A percentile compares a stretch with the other conserved stretches of the same genome.
phyloP scores from a whole-genome alignment of 1,140 invertebrate species.

The Bombus sibiricus region DNA sequence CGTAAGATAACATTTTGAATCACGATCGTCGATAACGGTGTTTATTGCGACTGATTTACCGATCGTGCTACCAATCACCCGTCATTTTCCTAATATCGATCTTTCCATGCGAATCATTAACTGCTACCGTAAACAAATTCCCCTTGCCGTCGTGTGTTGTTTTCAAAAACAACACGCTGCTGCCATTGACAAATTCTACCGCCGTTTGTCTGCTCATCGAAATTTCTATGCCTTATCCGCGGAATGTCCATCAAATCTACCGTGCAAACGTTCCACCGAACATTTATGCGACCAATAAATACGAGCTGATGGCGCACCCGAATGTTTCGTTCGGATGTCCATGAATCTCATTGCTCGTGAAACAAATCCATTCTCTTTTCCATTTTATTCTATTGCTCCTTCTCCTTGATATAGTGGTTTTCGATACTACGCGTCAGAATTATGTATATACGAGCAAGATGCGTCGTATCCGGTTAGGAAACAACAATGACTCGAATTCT shows the following conservation, averaged over 20 bases:
- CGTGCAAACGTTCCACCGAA: background rate
- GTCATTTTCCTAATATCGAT: background rate
- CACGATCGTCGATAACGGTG: background rate
- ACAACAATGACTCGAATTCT: background rate
- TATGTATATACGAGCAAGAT: too few species aligned
- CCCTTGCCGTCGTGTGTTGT: too few species aligned
- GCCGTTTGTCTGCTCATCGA: background rate
- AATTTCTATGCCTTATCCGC: background rate
- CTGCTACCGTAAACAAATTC: background rate
- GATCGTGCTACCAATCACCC: too few species aligned
- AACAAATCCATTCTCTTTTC: constrained; percentile 1
- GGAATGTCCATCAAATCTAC: background rate
- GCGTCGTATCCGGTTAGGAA: too few species aligned
- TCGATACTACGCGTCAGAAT: background rate
- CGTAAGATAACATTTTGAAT: background rate
- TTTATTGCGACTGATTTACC: background rate
- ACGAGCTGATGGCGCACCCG: background rate
- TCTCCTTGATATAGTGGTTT: too few species aligned
- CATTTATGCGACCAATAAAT: constrained; percentile 3
- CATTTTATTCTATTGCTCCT: too few species aligned
- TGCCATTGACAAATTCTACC: background rate
- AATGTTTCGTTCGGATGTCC: background rate
- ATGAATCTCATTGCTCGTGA: background rate
- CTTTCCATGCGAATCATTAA: background rate
- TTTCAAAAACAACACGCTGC: background rate